Evolutionary conservation across 1,140 invertebrate species (phyloP).

Genomic region (Oscheius sp.): DNA sequence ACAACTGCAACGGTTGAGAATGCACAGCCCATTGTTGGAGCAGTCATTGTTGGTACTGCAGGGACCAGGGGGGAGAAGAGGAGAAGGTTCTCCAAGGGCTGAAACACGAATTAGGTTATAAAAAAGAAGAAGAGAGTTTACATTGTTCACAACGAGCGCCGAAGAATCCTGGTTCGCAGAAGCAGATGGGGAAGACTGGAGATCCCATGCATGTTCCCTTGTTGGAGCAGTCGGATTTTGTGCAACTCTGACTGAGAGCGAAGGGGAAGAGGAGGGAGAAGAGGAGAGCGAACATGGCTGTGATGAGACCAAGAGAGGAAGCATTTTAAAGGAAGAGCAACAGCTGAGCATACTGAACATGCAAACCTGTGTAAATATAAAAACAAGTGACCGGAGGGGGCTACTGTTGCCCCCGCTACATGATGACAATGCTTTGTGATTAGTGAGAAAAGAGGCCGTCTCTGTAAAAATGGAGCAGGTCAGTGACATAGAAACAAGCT

Average conservation of each 20-base stretch:
- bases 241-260: background rate
- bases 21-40: background rate
- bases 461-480: no score
- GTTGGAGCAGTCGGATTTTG: background rate
- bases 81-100: background rate
- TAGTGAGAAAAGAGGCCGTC: no score
- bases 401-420: no score
- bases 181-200: constrained; percentile 5
- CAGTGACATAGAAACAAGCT: no score
- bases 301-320: no score
- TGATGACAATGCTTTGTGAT: no score
- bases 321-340: no score
- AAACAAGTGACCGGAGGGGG: no score
- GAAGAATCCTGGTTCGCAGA: constrained; percentile 25
- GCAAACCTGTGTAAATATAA: no score
- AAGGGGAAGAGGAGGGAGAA: background rate
- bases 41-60: background rate
- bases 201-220: constrained; percentile 21
- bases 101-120: background rate
- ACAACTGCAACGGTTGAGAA: background rate
- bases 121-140: background rate
- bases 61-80: background rate
- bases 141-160: constrained; percentile 32
- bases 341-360: no score
- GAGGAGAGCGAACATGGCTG: no score